These are phyloP conservation scores for Gasterosteus nipponicus DNA, from an alignment of 2,113 vertebrate species.

Conservation along the genomic window DNA sequence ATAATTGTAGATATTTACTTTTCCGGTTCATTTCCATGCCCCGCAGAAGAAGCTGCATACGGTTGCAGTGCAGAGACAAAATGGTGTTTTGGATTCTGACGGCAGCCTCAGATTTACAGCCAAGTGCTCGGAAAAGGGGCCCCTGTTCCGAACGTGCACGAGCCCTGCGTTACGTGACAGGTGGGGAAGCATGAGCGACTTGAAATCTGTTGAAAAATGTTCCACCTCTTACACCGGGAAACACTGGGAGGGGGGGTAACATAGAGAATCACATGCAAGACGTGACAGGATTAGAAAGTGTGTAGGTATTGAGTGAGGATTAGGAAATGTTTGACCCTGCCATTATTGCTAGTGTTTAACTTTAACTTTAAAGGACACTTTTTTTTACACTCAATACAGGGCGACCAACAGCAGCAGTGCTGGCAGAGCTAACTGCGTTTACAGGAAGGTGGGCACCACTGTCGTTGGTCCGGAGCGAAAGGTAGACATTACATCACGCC, in stretches of 20 bases:
- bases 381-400: too few species aligned
- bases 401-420: too few species aligned
- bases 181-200: slow-evolving; percentile 53
- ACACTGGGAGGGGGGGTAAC: slow-evolving; percentile 21
- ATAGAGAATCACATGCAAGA: slow-evolving; percentile 8
- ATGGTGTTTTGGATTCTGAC: slow-evolving; percentile 39
- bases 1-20: slow-evolving; percentile 36
- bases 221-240: slow-evolving; percentile 14
- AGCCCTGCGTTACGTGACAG: slow-evolving; percentile 47
- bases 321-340: slow-evolving; percentile 6
- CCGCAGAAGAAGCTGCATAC: slow-evolving; percentile 12
- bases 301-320: slow-evolving; percentile 15
- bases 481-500: not conserved
- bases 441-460: not conserved
- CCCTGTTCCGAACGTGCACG: slow-evolving; percentile 47
- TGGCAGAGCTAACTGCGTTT: not conserved
- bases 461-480: too few species aligned
- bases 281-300: slow-evolving; percentile 28
- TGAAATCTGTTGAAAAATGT: slow-evolving; percentile 24
- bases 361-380: too few species aligned
- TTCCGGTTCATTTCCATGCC: slow-evolving; percentile 27
- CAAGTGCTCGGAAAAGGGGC: slow-evolving; percentile 54
- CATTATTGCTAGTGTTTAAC: not conserved
- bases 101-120: slow-evolving; percentile 52
- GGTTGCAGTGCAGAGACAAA: not conserved